Conservation (phyloP, 2,113 vertebrate species). For the Hippocampus zosterae region DNA sequence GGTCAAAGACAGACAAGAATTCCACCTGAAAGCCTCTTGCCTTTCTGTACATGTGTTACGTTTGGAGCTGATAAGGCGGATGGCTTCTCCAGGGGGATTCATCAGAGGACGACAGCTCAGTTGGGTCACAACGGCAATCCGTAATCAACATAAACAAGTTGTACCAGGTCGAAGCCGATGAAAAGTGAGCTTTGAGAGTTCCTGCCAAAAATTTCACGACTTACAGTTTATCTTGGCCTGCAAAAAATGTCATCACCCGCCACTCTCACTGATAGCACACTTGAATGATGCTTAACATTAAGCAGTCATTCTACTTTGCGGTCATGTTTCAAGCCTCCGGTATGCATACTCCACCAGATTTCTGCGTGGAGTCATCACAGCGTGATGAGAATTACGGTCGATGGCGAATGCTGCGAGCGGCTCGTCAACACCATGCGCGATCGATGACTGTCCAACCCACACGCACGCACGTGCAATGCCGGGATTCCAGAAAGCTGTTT, state of each 20-base stretch:
- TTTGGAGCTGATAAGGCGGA: not conserved
- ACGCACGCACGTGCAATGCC: not conserved
- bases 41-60: not conserved
- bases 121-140: not conserved
- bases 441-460: not conserved
- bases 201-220: not conserved
- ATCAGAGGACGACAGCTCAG: not conserved
- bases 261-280: not conserved
- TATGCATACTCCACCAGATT: not conserved
- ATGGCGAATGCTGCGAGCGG: not conserved
- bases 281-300: not conserved
- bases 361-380: not conserved
- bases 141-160: not conserved
- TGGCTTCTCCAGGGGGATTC: not conserved
- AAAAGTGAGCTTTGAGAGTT: not conserved
- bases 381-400: not conserved
- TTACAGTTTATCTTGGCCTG: not conserved
- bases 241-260: not conserved
- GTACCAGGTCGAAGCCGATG: not conserved
- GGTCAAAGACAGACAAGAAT: not conserved
- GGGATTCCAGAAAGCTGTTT: not conserved
- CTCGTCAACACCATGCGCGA: not conserved
- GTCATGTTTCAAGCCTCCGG: not conserved
- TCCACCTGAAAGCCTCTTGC: not conserved
- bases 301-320: not conserved